phyloP scores from a whole-genome alignment of 2,888 invertebrate genomes.

The Scrobipalpa costella region DNA sequence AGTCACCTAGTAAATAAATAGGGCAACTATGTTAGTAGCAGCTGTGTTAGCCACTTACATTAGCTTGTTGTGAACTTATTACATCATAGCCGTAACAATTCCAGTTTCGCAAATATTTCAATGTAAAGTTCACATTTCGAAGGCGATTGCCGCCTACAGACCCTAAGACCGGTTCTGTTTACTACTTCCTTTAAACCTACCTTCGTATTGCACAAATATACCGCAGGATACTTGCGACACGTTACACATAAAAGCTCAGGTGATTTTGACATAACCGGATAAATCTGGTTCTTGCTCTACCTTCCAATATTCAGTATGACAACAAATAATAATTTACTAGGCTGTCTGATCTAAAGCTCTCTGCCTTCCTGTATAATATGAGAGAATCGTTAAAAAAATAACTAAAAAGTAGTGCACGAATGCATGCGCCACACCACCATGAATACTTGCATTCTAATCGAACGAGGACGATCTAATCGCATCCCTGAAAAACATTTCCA shows the following conservation, averaged over 20 bases:
- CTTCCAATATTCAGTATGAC: neutral
- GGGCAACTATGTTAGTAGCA: neutral
- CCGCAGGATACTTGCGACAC: conserved; percentile 16
- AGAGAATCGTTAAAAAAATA: too few relatives aligned
- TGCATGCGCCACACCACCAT: neutral
- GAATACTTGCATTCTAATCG: conserved; percentile 13
- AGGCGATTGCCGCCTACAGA: conserved; percentile 32
- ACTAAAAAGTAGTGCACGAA: too few relatives aligned
- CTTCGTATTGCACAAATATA: conserved; percentile 18
- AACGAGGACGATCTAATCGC: conserved; percentile 35
- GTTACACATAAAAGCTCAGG: conserved; percentile 14
- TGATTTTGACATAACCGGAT: conserved; percentile 18
- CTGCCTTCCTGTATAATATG: too few relatives aligned
- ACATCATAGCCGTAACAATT: conserved; percentile 29
- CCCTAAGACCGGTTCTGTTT: conserved; percentile 14
- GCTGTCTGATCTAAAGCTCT: neutral
- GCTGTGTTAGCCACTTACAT: conserved; percentile 15
- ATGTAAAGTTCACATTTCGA: conserved; percentile 50
- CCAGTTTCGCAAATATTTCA: conserved; percentile 39
- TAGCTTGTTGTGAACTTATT: conserved; percentile 17
- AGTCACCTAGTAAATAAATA: conserved; percentile 20
- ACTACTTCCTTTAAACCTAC: conserved; percentile 23
- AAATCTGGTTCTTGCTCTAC: neutral
- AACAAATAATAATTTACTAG: neutral
- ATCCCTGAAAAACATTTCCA: conserved; percentile 55